Evolutionary conservation across 2,797 vertebrate genomes (phyloP).

Genomic region (Ctenochaetus hawaiiensis): DNA sequence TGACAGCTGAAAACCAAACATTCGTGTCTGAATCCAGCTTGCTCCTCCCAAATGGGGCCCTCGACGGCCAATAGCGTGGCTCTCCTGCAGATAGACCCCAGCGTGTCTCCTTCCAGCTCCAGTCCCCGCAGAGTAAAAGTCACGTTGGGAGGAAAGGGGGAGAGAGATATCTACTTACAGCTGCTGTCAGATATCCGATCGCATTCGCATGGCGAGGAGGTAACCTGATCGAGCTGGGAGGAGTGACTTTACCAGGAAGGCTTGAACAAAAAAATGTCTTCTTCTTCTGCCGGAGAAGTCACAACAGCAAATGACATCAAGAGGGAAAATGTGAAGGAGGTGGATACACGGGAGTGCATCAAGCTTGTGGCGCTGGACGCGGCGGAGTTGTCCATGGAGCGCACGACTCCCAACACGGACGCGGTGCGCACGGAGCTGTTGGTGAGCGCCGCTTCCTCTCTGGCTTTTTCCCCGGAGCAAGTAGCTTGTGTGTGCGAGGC

Average conservation of each 20-base stretch:
- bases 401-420: conserved; percentile 84
- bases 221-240: conserved; percentile 95
- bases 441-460: conserved; percentile 90
- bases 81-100: conserved; percentile 83
- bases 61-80: conserved; percentile 88
- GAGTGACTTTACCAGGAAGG: conserved; percentile 90
- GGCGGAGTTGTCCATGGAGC: conserved; percentile 91
- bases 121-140: conserved; percentile 93
- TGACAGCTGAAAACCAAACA: conserved; percentile 88
- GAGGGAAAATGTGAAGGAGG: conserved; percentile 92
- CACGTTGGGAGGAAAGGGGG: conserved; percentile 89
- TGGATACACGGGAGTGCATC: conserved; percentile 91
- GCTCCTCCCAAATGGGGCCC: conserved; percentile 87
- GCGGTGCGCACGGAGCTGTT: conserved; percentile 92
- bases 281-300: conserved; percentile 91
- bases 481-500: conserved; percentile 99
- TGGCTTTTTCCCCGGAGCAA: conserved; percentile 98
- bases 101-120: conserved; percentile 88
- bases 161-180: conserved; percentile 92
- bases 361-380: conserved; percentile 90
- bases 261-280: conserved; percentile 92
- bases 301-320: conserved; percentile 93
- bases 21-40: conserved; percentile 69
- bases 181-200: conserved; percentile 94
- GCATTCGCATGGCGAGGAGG: conserved; percentile 95